These are phyloP conservation scores for Rynchops niger DNA, from an alignment of 2,113 vertebrate genomes.

Conservation along the genomic window DNA sequence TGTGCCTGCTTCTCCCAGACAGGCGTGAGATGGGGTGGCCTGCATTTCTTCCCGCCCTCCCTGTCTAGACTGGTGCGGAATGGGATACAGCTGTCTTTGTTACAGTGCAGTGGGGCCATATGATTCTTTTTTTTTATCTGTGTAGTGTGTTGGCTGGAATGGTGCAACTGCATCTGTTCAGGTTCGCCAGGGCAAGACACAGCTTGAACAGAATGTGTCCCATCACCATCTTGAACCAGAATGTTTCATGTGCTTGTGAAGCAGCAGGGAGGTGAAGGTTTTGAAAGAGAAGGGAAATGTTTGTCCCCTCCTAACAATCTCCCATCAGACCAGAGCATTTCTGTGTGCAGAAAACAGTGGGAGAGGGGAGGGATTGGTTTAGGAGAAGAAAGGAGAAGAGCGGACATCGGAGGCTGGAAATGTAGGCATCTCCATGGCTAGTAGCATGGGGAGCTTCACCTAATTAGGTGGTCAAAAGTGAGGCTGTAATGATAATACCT, in stretches of 20 bases:
- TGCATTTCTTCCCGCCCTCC: not conserved
- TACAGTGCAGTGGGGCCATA: not conserved
- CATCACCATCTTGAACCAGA: not conserved
- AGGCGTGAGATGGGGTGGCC: not conserved
- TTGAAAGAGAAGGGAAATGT: not conserved
- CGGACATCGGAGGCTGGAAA: not conserved
- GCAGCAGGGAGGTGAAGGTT: not conserved
- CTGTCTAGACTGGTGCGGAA: not conserved
- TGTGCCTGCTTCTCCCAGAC: not conserved
- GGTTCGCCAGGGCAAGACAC: not conserved
- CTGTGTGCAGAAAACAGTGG: not conserved
- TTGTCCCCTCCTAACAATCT: not conserved
- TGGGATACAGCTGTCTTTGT: not conserved
- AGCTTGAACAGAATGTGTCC: not conserved
- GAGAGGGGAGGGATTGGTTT: not conserved
- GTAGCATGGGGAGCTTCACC: not conserved
- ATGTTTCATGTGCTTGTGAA: not conserved
- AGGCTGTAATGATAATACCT: not conserved
- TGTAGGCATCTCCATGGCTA: not conserved
- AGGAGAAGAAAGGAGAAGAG: not conserved
- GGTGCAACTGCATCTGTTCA: not conserved
- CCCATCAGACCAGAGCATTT: not conserved
- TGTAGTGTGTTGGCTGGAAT: not conserved
- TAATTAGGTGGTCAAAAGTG: not conserved
- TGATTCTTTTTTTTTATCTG: not conserved